Evolutionary conservation across 1,140 invertebrate genomes (phyloP), one percentile per base, ranked within the genome.

Genomic region (Lucilia sericata): DNA sequence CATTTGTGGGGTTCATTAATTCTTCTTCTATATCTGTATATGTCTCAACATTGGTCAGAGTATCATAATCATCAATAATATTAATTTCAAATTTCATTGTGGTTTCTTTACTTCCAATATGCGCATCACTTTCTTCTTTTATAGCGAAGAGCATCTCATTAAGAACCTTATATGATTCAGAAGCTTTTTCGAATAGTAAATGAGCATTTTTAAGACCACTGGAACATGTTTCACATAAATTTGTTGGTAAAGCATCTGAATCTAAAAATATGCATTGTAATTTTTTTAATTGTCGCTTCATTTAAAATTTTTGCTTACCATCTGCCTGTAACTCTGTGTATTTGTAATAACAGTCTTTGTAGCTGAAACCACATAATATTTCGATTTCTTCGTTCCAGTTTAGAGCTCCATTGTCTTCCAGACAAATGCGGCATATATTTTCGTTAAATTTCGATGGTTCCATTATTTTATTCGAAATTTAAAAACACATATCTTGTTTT

Each of bases 331-430:
- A 17, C 74, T 76, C 21, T 9, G 34, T 76, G 34, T 76, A 76
- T 10, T 76, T 76, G 34, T 76, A 76, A 42, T 76, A 76, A 14
- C 74, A 76, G 5, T 76, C 30, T 36, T 76, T 76, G 74, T 76
- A 76, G 5, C 21, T 13, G 14, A 76, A 17, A 34, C 13, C 30
- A n/a, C 34, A 1, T 5, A 42, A 17, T 42, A 8, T 19, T 2
- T n/a, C 17, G 13, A 76, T n/a, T 12, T 17, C 17, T 42, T 42
- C 36, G 30, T 42, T 76, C 74, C 74, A 76, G 74, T 76, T 21
- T 10, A 47, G 17, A 5, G 30, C 13, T 9, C 36, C 7, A n/a
- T 55, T 55, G 13, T 55, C 13, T 5, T 55, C 51, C 51, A 55
- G 5, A 14, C 51, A 55, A 55, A 55, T 55, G 12, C 51, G 51